Evolutionary conservation across 2,888 invertebrate genomes (phyloP).

Genomic region (Uropetala carovei): DNA sequence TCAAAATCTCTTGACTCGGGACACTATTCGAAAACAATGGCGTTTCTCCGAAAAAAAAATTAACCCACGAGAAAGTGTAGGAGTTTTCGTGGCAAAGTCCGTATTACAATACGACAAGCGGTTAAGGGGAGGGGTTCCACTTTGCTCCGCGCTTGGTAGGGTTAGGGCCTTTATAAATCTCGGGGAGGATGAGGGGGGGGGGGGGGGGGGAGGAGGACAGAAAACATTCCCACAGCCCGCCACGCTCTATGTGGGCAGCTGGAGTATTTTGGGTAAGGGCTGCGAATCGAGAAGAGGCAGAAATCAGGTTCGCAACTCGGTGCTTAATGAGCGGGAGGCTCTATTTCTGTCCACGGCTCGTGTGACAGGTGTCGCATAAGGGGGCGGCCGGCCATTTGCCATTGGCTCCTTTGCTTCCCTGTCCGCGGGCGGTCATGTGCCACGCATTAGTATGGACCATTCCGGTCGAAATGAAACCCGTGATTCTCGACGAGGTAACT

Average conservation of each 20-base stretch:
- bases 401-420: background rate
- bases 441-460: background rate
- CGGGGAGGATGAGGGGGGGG: background rate
- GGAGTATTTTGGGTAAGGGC: constrained; percentile 25
- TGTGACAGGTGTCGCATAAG: constrained; percentile 43
- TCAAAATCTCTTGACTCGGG: background rate
- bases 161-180: constrained; percentile 1
- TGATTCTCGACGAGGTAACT: background rate
- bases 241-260: constrained; percentile 14
- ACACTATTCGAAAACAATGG: background rate
- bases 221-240: constrained; percentile 9
- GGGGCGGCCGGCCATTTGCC: background rate
- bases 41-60: background rate
- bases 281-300: background rate
- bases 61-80: background rate
- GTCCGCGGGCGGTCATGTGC: background rate
- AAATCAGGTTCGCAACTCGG: constrained; percentile 42
- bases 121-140: background rate
- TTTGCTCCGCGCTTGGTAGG: background rate
- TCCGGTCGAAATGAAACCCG: background rate
- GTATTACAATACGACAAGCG: background rate
- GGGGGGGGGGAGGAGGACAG: background rate
- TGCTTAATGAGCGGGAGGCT: constrained; percentile 30
- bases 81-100: constrained; percentile 7
- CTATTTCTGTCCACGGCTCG: constrained; percentile 38